These are phyloP conservation scores for Cerastis leucographa DNA, from an alignment of 2,888 invertebrate genomes.

Conservation along the genomic window DNA sequence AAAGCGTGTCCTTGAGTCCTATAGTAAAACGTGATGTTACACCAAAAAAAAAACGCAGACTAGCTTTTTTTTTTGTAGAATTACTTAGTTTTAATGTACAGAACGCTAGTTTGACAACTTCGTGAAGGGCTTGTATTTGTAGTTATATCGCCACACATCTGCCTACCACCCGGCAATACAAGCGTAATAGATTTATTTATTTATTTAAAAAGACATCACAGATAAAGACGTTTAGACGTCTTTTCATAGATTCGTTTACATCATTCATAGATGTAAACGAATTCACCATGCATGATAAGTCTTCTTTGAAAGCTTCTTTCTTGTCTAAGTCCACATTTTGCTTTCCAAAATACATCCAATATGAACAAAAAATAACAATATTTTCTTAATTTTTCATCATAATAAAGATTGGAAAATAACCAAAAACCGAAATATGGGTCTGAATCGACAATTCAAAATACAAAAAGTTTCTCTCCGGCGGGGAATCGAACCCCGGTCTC, in stretches of 20 bases:
- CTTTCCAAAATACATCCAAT: not conserved
- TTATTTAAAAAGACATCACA: too few relatives aligned
- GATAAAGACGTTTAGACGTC: too few relatives aligned
- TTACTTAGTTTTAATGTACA: too few relatives aligned
- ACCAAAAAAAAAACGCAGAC: too few relatives aligned
- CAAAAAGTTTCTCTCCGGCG: conserved; percentile 70
- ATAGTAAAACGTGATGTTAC: not conserved
- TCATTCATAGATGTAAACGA: too few relatives aligned
- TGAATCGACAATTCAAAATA: conserved; percentile 79
- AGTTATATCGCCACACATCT: not conserved
- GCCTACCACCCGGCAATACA: not conserved
- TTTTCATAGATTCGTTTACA: too few relatives aligned
- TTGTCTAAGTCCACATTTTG: not conserved
- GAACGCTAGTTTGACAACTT: not conserved
- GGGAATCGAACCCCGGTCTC: conserved; percentile 79
- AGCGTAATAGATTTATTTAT: too few relatives aligned
- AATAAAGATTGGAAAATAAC: not conserved
- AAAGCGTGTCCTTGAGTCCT: not conserved
- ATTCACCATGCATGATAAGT: not conserved
- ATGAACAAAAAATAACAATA: not conserved
- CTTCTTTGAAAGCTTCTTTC: not conserved
- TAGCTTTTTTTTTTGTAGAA: too few relatives aligned
- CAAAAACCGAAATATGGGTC: not conserved
- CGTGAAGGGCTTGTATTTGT: not conserved
- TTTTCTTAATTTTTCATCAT: too few relatives aligned